Percentiles rank a stretch among this genome's conserved stretches.
Conservation (phyloP, 1,140 invertebrate genomes). For the Lysiphlebus fabarum region DNA sequence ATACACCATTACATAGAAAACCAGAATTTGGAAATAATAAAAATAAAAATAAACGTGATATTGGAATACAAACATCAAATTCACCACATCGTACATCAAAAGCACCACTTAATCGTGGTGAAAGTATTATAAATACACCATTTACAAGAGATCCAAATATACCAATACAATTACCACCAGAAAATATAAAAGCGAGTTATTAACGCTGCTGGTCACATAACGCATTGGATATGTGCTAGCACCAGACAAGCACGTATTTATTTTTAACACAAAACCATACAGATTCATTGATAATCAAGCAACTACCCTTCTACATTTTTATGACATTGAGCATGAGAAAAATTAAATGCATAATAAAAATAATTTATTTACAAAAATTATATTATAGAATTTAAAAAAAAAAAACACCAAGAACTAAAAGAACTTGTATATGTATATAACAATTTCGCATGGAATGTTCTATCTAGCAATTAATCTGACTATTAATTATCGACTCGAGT, state of each 20-base stretch:
- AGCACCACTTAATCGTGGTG: conserved; percentile 44
- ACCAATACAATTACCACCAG: conserved; percentile 44
- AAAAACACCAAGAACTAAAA: conserved; percentile 7
- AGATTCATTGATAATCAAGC: conserved; percentile 42
- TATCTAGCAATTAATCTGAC: conserved; percentile 44
- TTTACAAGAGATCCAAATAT: conserved; percentile 58
- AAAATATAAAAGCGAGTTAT: conserved; percentile 28
- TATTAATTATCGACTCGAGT: conserved; percentile 41
- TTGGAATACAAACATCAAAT: conserved; percentile 56
- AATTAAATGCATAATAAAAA: neutral
- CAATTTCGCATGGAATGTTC: conserved; percentile 21
- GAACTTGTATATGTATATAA: neutral
- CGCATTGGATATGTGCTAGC: conserved; percentile 20
- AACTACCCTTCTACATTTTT: conserved; percentile 6
- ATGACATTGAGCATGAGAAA: neutral
- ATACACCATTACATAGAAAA: conserved; percentile 68
- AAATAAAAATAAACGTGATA: conserved; percentile 48
- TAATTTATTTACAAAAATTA: no score
- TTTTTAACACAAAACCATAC: conserved; percentile 19
- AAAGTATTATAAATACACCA: conserved; percentile 57
- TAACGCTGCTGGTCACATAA: conserved; percentile 17
- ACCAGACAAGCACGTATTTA: conserved; percentile 18
- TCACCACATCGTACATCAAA: conserved; percentile 52
- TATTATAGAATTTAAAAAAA: neutral
- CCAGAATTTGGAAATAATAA: conserved; percentile 50